Conservation (phyloP, 2,888 invertebrate species). For the Beris morrisii region DNA sequence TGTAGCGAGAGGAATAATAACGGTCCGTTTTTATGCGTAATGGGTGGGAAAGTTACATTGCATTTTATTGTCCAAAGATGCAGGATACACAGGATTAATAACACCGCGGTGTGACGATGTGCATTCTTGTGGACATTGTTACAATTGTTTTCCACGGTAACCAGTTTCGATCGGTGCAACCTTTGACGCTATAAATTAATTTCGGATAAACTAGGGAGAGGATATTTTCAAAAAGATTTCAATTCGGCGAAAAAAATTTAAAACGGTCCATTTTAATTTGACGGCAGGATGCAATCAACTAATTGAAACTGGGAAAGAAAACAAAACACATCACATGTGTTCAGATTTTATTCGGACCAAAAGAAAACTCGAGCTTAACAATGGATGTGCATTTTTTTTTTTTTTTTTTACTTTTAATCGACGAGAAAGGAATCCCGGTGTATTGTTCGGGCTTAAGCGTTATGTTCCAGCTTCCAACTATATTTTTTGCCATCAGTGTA, state of each 20-base stretch:
- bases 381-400: constrained; percentile 3
- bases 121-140: constrained; percentile 22
- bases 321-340: constrained; percentile 14
- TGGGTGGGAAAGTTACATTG: constrained; percentile 29
- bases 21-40: constrained; percentile 25
- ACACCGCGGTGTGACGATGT: constrained; percentile 10
- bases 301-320: constrained; percentile 16
- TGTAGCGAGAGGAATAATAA: constrained; percentile 16
- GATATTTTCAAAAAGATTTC: background rate
- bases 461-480: too few species aligned
- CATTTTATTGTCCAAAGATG: constrained; percentile 23
- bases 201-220: background rate
- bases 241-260: background rate
- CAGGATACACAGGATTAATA: constrained; percentile 22
- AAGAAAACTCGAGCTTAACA: constrained; percentile 14
- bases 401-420: constrained; percentile 31
- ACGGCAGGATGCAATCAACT: constrained; percentile 25
- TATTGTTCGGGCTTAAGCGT: constrained; percentile 31
- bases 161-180: constrained; percentile 21
- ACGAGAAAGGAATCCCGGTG: constrained; percentile 26
- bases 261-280: constrained; percentile 1
- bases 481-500: too few species aligned
- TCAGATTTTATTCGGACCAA: constrained; percentile 15
- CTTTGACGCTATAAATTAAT: constrained; percentile 30
- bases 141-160: background rate